Base-by-base conservation (phyloP, 2,888 invertebrate genomes). In the Erebia palarica region DNA sequence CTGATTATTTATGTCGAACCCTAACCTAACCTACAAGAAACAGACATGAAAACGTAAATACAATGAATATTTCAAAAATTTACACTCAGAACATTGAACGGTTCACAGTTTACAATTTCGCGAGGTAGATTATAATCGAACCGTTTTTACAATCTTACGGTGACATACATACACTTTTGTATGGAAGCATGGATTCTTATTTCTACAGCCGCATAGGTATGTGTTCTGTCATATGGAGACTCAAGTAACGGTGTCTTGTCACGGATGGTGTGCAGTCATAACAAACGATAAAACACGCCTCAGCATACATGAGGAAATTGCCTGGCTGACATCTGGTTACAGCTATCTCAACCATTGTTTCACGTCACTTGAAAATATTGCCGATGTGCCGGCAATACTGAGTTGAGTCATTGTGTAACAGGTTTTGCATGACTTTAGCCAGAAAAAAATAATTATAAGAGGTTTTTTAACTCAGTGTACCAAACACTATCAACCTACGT, bases 341-440 rank as follows among this genome's bases (percentile, higher is more conserved):
- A 74, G 78, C 77, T 79, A 75, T 73, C 69, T 73, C 67, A 70
- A 65, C 74, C 75, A 78, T 78, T 78, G 76, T 79, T 76, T 75
- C 71, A 55, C 65, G 68, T 53, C 76, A 72, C 75, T 69, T 68
- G 74, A 72, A 72, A 75, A 76, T 76, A 73, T 74, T 73, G 70
- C 67, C 70, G 60, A 73, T 64, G 69, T 71, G 68, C 66, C 63
- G 71, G 69, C 71, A 69, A 66, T 70, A 70, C 58, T 63, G 58
- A 69, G 69, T 71, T 71, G 63, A 69, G 64, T 71, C n/a, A n/a
- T 36, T 59, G 36, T 60, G 60, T 44, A 11, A 36, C 36, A 7
- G 36, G 36, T 36, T 36, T 36, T 7, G 36, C 36, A 36, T 36
- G 7, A 36, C 36, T 36, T 3, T 36, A 36, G 36, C 36, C 36